Evolutionary conservation across 1,140 invertebrate species (phyloP), one percentile per base, ranked within the genome.

Genomic region (Zaprionus inermis): DNA sequence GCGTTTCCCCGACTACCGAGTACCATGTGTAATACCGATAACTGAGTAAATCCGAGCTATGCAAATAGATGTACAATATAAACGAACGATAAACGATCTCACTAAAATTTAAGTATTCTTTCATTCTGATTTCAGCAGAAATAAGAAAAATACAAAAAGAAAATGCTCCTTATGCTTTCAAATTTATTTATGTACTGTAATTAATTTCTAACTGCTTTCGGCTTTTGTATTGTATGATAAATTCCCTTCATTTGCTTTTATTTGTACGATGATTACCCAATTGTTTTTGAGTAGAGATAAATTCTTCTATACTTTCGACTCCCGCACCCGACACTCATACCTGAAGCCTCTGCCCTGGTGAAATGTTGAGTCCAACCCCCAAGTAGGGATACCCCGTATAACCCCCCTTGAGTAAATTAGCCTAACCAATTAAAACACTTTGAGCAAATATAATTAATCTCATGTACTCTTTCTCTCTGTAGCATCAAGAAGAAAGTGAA

Each of bases 401-500:
- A 79, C 41, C 38, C 41, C 52, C 28, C 36, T 18, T 30, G 28
- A 10, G 28, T 36, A 64, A n/a, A 38, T 16, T 55, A 55, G 51
- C 16, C n/a, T 18, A 14, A 32, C 51, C 20, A 18, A 44, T 28
- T 11, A n/a, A 44, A 44, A 44, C 24, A 6, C 41, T n/a, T 6
- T 28, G 49, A 20, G 44, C 2, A 18, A 46, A 49, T 49, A 10
- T 1, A 5, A 49, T 16, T 44, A 65, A 54, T 38, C 18, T 49
- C 28, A 36, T 12, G 4, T 63, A 18, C 59, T 46, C 38, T 76
- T 12, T 59, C 14, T 69, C 10, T 84, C 10, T 93, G n/a, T 93
- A 97, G 97, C 93, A 98, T 98, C 79, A 98, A 98, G 92, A 98
- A 98, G 92, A 97, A 98, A 93, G 97, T 98, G 72, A 97, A 97